Percentiles rank a stretch among this genome's conserved stretches.
Conservation (phyloP, 2,888 invertebrate species). For the Cybosia mesomella region DNA sequence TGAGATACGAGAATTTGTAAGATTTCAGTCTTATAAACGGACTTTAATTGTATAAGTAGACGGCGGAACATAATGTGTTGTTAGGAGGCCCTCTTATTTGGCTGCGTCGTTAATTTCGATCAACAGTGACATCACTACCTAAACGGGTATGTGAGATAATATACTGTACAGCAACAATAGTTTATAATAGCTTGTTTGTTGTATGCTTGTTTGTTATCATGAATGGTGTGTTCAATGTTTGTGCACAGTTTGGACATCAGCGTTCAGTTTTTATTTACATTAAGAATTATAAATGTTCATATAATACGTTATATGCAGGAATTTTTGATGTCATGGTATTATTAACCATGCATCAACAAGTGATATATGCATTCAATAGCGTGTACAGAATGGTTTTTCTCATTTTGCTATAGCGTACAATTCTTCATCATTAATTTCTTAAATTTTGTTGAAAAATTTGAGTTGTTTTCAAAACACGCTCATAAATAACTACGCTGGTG, state of each 20-base stretch:
- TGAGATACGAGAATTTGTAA: neutral
- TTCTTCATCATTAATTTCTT: neutral
- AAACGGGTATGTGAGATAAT: slow-evolving; percentile 15
- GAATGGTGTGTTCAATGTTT: slow-evolving; percentile 4
- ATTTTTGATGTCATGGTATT: neutral
- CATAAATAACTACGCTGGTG: neutral
- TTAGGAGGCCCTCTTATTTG: slow-evolving; percentile 21
- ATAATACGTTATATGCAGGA: too few relatives aligned
- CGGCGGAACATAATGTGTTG: slow-evolving; percentile 16
- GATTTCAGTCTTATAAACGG: neutral
- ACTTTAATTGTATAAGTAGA: neutral
- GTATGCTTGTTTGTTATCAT: slow-evolving; percentile 21
- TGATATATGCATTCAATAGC: neutral
- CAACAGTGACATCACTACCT: slow-evolving; percentile 31
- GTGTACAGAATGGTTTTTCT: neutral
- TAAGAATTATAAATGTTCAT: neutral
- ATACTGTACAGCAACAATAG: slow-evolving; percentile 32
- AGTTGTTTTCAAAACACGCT: neutral
- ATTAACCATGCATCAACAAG: too few relatives aligned
- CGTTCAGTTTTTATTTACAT: neutral
- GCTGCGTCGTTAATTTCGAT: slow-evolving; percentile 44
- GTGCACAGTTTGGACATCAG: neutral
- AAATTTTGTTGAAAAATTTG: neutral
- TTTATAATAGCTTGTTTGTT: slow-evolving; percentile 33
- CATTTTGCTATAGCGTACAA: neutral